Percentiles rank a stretch among this genome's conserved stretches.
Conservation (phyloP, 1,140 invertebrate species). For the Neelides sp. region DNA sequence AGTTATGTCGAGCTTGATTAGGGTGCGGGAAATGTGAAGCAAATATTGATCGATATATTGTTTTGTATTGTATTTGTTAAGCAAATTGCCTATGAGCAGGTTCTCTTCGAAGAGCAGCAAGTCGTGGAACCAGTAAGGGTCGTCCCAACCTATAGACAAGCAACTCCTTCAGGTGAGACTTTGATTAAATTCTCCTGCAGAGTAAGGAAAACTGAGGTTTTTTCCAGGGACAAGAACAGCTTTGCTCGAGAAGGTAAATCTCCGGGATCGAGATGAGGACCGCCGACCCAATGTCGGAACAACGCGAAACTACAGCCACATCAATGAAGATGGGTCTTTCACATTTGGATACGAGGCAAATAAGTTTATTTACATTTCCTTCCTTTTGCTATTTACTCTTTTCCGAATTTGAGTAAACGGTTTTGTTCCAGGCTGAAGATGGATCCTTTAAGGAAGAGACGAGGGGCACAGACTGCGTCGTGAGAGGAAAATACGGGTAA, state of each 20-base stretch:
- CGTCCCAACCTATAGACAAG: constrained; percentile 24
- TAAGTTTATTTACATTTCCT: too few relatives aligned
- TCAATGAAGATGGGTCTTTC: constrained; percentile 27
- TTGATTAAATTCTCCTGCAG: too few relatives aligned
- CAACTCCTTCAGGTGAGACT: constrained; percentile 15
- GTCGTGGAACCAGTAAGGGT: constrained; percentile 26
- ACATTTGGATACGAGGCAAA: constrained; percentile 20
- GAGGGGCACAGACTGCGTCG: constrained; percentile 68
- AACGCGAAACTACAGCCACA: constrained; percentile 26
- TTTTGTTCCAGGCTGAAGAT: constrained; percentile 76
- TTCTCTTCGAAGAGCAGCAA: constrained; percentile 23
- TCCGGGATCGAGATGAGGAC: constrained; percentile 12
- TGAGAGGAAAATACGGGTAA: constrained; percentile 66
- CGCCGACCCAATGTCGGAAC: constrained; percentile 20
- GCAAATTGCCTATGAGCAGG: constrained; percentile 13
- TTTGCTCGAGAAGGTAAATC: constrained; percentile 24
- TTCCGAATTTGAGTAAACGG: too few relatives aligned
- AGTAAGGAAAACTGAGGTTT: too few relatives aligned
- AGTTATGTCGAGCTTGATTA: too few relatives aligned
- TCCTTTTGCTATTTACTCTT: too few relatives aligned
- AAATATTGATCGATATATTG: too few relatives aligned
- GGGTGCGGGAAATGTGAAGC: too few relatives aligned
- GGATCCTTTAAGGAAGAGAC: constrained; percentile 83
- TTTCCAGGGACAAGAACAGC: constrained; percentile 8
- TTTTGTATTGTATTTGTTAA: not conserved